These are phyloP conservation scores for Amphilophus citrinellus DNA, from an alignment of 2,113 vertebrate species.

Conservation along the genomic window DNA sequence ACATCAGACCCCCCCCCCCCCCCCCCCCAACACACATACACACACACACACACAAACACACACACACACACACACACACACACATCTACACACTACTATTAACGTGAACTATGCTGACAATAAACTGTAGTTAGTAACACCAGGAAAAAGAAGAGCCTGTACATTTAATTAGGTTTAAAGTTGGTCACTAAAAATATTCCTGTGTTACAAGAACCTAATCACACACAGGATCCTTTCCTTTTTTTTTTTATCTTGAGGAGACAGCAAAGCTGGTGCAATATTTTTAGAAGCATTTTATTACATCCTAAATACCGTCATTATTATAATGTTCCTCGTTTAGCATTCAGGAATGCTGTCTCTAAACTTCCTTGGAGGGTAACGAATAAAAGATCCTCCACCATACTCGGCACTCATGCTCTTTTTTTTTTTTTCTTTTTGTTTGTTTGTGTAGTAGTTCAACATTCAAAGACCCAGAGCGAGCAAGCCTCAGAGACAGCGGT, in stretches of 20 bases:
- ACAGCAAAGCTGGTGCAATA: neutral
- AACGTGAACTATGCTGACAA: slow-evolving; percentile 22
- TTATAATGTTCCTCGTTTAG: slow-evolving; percentile 20
- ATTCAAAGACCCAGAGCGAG: slow-evolving; percentile 98
- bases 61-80: too few relatives aligned
- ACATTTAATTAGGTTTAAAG: slow-evolving; percentile 53
- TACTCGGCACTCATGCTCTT: neutral
- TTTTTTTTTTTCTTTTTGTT: slow-evolving; percentile 3
- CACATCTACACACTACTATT: neutral
- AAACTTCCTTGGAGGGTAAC: neutral
- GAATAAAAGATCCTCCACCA: neutral
- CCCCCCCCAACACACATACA: too few relatives aligned
- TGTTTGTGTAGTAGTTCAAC: slow-evolving; percentile 90
- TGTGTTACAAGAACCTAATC: slow-evolving; percentile 7
- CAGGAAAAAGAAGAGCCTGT: neutral
- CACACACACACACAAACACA: neutral
- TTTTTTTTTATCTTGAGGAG: slow-evolving; percentile 60
- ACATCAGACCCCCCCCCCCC: neutral
- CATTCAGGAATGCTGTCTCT: slow-evolving; percentile 11
- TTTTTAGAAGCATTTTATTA: slow-evolving; percentile 27
- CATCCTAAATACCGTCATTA: slow-evolving; percentile 24
- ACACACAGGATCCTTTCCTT: slow-evolving; percentile 56
- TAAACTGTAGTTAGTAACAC: slow-evolving; percentile 18
- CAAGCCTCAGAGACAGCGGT: slow-evolving; percentile 98
- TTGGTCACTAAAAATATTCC: slow-evolving; percentile 78